Evolutionary conservation across 2,797 vertebrate species (phyloP), one percentile per base, ranked within the genome.

Genomic region (Acanthopagrus latus): DNA sequence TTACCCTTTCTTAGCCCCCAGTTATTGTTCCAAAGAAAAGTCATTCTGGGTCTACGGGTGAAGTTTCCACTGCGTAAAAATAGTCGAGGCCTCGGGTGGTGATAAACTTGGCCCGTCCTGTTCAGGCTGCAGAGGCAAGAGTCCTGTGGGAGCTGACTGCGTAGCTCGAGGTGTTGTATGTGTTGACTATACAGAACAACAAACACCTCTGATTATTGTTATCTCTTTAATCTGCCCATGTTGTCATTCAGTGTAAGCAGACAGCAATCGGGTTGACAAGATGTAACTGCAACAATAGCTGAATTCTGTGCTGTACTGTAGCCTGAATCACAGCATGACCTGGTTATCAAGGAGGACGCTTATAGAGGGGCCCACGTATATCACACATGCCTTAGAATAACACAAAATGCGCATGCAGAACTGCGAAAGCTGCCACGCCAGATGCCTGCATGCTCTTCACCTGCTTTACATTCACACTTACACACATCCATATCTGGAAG

Each of bases 261-360:
- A 67, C 25, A 29, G 29, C 38, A 12, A 27, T 82, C 46, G 25
- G 5, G 5, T 29, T 44, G 25, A 20, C 20, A 50, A 51, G 60
- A 44, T 20, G 29, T n/a, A 41, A n/a, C 63, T 52, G 10, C 3
- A 38, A 69, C 66, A 38, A 43, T 64, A 78, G 38, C 62, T 54
- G 50, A 63, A 23, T 60, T 60, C 12, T 48, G 48, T 41, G 3
- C 73, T 72, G 62, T 17, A 20, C 47, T 33, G 51, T 63, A 27
- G 46, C 27, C n/a, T 82, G 77, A 89, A 78, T 85, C 80, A 79
- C 64, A 72, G 64, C 64, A 3, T 62, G 82, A 82, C 79, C 82
- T 63, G 57, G 48, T 76, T 82, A 48, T 43, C 11, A 16, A 68
- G 44, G 54, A 69, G 67, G 76, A 67, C 71, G 51, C 79, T 72